Evolutionary conservation across 2,113 vertebrate genomes (phyloP), one percentile per base, ranked within the genome.

Genomic region (Corvus cornix): DNA sequence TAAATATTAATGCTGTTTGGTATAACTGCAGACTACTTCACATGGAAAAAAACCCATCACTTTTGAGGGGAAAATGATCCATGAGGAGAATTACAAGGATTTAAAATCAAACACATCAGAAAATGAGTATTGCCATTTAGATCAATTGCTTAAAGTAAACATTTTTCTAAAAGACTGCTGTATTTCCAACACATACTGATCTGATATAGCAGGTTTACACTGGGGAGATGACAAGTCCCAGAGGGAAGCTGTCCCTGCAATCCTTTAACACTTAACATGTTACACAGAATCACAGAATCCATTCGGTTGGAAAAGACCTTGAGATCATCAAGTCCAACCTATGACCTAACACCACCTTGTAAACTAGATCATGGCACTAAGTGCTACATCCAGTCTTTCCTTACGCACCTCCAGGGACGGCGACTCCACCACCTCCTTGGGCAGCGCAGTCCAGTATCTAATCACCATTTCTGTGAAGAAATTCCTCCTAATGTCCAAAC

Each of bases 61-160:
- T 83, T 94, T 53, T 94, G 48, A 93, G 53, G 64, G 30, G 44
- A 48, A 86, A 95, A 93, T 90, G 30, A 90, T 52, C 85, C 72
- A 75, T 64, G 22, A n/a, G 56, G 85, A 91, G 51, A 94, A 69
- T 69, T 62, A 87, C 24, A 63, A 59, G 93, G 75, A 93, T 48
- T 90, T 88, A 84, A 95, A 97, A 91, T 77, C 39, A 91, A 87
- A 74, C 5, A 13, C 67, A 92, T 80, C 52, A 90, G 87, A 86
- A 94, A 93, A 86, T 48, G 3, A 95, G 72, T 81, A 92, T 81
- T 88, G 35, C 44, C 90, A 37, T 83, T 85, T 74, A 80, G 68
- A 67, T 44, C 43, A 77, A 44, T 20, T 84, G 64, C 74, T 78
- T 78, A n/a, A 92, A 91, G 68, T 52, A 3, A 20, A 7, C 10